Evolutionary conservation across 1,140 invertebrate species (phyloP), one percentile per base, ranked within the genome.

Genomic region (Varroa destructor): DNA sequence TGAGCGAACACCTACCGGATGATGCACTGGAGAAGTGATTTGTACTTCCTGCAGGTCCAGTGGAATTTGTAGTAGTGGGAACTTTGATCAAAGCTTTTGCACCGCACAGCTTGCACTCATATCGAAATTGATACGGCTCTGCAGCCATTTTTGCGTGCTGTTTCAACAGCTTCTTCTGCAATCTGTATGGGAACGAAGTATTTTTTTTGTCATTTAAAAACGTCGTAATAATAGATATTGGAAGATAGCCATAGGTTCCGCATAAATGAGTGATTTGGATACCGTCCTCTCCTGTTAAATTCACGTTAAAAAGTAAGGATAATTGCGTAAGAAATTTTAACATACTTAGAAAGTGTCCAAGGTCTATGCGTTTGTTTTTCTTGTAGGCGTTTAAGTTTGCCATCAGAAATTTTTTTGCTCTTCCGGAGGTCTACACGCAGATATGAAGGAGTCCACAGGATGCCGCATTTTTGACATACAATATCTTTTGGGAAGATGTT

Each of bases 341-440:
- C 25, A 12, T 58, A 67, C 61, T 37, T 67, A 46, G 61, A 43
- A 46, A 67, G 61, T 37, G 40, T 67, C 61, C 61, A 67, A 36
- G 61, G 61, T 12, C 61, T 12, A 46, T 14, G 40, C 2, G 61
- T 37, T 8, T 40, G 61, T 37, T 67, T 67, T 46, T 46, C 40
- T 2, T 46, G 61, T 5, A 67, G 61, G 5, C 61, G 14, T 12
- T 40, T 46, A 1, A 67, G 40, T 40, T 37, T 67, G 61, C 61
- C 37, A 5, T 67, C 40, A 40, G 61, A 37, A 2, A 67, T 25
- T 67, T 5, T 12, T 40, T 67, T 67, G 12, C 37, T 40, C 46
- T 46, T 40, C 36, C 40, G 3, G 1, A 46, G 40, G 10, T 37
- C 46, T 8, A 40, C 61, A 2, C 40, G 46, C 12, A 67, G 12